Evolutionary conservation across 2,797 vertebrate species (phyloP), one percentile per base, ranked within the genome.

Genomic region (Furcifer pardalis): DNA sequence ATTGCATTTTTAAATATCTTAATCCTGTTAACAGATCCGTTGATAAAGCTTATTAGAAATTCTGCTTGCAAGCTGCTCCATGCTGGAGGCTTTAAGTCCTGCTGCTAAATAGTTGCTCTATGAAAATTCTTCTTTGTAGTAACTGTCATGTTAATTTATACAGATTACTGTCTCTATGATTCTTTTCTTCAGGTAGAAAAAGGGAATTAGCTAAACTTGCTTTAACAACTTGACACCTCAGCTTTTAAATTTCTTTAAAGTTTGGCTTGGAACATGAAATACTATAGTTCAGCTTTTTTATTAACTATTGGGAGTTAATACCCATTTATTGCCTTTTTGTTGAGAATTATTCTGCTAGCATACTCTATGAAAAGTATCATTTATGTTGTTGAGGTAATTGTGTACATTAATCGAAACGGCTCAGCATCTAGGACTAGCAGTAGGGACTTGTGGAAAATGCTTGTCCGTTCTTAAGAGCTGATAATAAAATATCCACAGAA

Each of bases 161-260:
- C 37, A 89, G 91, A 85, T 87, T 84, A 87, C 84, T 89, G 76
- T 78, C 88, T 89, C 89, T 66, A 80, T 90, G 40, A 81, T 88
- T 79, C 88, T 93, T 96, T 91, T 94, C 92, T 95, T 96, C 92
- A 94, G 71, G 83, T 91, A 93, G 8, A 35, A 60, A 78, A 8
- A 59, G 71, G 59, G 71, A 72, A 44, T 69, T 23, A 74, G 25
- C 65, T 77, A 69, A 72, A 80, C 32, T 84, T 77, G 72, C 46
- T 85, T 76, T 12, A 40, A 37, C 71, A 80, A 3, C 44, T 79
- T 86, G 21, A 49, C 3, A 1, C 3, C 80, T 8, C 35, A 77
- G 66, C 42, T 46, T 83, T 56, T 7, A 37, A 79, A 52, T 46
- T 86, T 73, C 27, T 82, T 9, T 69, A 82, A 49, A 85, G 69